These are phyloP conservation scores for Pseudotriccus pelzelni DNA, from an alignment of 2,797 vertebrate species.

Conservation along the genomic window DNA sequence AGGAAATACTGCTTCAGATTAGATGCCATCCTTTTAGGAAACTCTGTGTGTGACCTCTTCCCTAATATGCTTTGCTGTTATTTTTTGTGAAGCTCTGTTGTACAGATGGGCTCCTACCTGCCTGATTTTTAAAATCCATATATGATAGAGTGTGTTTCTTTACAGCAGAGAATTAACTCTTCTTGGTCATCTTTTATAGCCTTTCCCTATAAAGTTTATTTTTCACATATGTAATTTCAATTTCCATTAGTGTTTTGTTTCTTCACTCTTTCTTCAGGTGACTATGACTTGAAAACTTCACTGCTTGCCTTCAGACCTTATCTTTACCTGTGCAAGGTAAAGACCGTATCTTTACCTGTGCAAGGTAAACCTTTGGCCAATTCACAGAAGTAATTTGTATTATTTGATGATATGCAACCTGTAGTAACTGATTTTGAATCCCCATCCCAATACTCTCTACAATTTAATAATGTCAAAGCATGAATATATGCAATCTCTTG, in stretches of 20 bases:
- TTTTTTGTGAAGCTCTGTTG: background rate
- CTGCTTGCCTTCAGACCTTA: background rate
- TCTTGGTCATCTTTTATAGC: background rate
- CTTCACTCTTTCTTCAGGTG: background rate
- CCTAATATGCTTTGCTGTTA: background rate
- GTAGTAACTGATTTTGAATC: background rate
- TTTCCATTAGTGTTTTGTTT: slow-evolving; percentile 1
- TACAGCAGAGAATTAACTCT: background rate
- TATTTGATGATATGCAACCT: background rate
- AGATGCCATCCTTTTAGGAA: background rate
- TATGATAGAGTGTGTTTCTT: background rate
- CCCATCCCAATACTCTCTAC: background rate
- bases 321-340: background rate
- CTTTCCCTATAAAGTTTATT: background rate
- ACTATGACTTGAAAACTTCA: background rate
- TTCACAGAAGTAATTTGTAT: background rate
- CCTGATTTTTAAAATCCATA: background rate
- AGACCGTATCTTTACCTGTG: background rate
- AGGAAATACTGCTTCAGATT: background rate
- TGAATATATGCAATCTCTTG: background rate
- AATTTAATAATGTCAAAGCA: background rate
- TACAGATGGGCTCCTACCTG: background rate
- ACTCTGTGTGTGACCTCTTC: background rate
- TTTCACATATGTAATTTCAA: background rate
- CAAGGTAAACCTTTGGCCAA: background rate